Conservation (phyloP, 2,113 vertebrate species). For the Pollachius pollachius region DNA sequence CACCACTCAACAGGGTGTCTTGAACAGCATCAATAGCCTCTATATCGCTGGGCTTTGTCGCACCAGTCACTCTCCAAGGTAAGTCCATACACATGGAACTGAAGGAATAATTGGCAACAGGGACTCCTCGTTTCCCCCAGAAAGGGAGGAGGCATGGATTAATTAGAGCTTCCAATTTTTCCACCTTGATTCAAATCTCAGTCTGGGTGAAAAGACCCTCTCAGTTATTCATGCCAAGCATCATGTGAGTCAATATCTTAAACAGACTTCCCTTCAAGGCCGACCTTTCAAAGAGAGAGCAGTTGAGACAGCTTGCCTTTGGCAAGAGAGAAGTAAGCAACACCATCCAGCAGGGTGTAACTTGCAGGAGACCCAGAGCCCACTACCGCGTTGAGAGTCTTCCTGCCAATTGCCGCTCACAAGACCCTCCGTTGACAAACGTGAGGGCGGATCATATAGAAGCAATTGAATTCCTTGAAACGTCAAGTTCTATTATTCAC, state of each 20-base stretch:
- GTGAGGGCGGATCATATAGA: slow-evolving; percentile 27
- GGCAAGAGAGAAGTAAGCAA: slow-evolving; percentile 25
- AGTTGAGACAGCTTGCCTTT: slow-evolving; percentile 26
- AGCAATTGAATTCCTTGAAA: slow-evolving; percentile 28
- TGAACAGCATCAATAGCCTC: too few relatives aligned
- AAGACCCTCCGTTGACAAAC: slow-evolving; percentile 28
- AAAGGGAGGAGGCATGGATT: too few relatives aligned
- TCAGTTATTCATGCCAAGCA: slow-evolving; percentile 24
- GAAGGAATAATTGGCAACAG: too few relatives aligned
- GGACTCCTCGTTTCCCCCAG: too few relatives aligned
- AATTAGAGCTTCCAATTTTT: slow-evolving; percentile 4
- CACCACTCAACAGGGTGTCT: too few relatives aligned
- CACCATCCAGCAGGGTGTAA: slow-evolving; percentile 34
- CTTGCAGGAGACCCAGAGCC: slow-evolving; percentile 20
- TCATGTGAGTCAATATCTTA: slow-evolving; percentile 20
- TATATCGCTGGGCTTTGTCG: too few relatives aligned
- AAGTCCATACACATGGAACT: too few relatives aligned
- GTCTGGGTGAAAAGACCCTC: slow-evolving; percentile 9
- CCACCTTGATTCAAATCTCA: slow-evolving; percentile 16
- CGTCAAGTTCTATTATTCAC: slow-evolving; percentile 30
- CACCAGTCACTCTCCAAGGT: too few relatives aligned
- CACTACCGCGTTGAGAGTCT: slow-evolving; percentile 12
- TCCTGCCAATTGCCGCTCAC: slow-evolving; percentile 18
- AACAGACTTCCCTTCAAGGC: slow-evolving; percentile 30
- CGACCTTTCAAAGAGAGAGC: slow-evolving; percentile 27